These are phyloP conservation scores for Gouania willdenowi DNA, from an alignment of 2,797 vertebrate genomes.

Conservation along the genomic window DNA sequence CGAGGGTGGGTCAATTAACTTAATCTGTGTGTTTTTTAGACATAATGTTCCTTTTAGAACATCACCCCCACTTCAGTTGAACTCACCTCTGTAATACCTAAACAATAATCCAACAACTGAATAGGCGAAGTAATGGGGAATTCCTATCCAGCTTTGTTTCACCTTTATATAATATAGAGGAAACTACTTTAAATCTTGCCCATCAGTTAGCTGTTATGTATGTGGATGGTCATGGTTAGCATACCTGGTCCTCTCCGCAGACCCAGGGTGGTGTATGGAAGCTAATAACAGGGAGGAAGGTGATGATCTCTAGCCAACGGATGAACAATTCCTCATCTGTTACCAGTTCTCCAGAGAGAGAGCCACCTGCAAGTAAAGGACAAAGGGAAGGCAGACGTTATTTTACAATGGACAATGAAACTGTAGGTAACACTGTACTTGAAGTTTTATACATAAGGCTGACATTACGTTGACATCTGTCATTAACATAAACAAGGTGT, in stretches of 20 bases:
- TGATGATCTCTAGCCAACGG: conserved; percentile 85
- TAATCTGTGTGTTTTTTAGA: conserved; percentile 1
- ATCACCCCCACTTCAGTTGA: conserved; percentile 15
- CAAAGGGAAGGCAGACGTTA: too few relatives aligned
- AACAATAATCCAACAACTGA: too few relatives aligned
- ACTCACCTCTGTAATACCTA: too few relatives aligned
- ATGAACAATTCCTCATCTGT: conserved; percentile 85
- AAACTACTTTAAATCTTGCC: conserved; percentile 9
- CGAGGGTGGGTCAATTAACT: conserved; percentile 31
- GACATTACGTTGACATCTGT: too few relatives aligned
- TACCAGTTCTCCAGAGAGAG: conserved; percentile 64
- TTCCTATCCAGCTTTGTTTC: too few relatives aligned
- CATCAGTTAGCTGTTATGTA: too few relatives aligned
- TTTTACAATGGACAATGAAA: too few relatives aligned
- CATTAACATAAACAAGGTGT: too few relatives aligned
- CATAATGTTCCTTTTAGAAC: conserved; percentile 22
- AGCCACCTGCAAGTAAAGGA: conserved; percentile 85
- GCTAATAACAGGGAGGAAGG: conserved; percentile 86
- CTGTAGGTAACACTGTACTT: neutral
- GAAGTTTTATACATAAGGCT: too few relatives aligned
- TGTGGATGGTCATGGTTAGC: too few relatives aligned
- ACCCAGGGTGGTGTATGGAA: conserved; percentile 87
- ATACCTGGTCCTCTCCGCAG: conserved; percentile 80
- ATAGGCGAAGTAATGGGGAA: too few relatives aligned
- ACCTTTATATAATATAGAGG: too few relatives aligned